Evolutionary conservation across 1,140 invertebrate genomes (phyloP).

Genomic region (Leptinotarsa undecemlineata): DNA sequence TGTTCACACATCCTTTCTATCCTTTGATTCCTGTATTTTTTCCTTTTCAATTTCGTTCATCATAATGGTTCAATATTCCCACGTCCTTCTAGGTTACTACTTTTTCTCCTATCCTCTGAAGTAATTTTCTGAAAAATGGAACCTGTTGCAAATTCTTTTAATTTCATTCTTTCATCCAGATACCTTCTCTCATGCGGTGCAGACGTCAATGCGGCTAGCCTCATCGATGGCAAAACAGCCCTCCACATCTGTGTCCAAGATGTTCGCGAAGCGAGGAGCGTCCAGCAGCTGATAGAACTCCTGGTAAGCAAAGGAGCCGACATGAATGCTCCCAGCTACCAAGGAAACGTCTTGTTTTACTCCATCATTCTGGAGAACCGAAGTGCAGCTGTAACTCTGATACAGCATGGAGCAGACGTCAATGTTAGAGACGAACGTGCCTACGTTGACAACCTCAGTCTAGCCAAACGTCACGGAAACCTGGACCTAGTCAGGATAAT

Average conservation of each 20-base stretch:
- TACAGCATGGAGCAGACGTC: slow-evolving; percentile 52
- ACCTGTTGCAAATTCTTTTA: too few relatives aligned
- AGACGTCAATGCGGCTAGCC: slow-evolving; percentile 57
- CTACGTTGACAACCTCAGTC: slow-evolving; percentile 54
- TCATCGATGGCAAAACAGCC: slow-evolving; percentile 54
- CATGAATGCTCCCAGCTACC: slow-evolving; percentile 57
- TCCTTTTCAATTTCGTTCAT: too few relatives aligned
- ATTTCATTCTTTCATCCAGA: too few relatives aligned
- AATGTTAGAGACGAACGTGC: slow-evolving; percentile 49
- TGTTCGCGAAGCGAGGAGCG: slow-evolving; percentile 48
- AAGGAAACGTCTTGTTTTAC: slow-evolving; percentile 53
- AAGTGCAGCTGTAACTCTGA: slow-evolving; percentile 41
- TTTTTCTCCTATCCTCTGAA: too few relatives aligned
- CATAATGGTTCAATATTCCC: too few relatives aligned
- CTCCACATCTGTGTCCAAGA: slow-evolving; percentile 60
- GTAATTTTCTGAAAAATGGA: too few relatives aligned
- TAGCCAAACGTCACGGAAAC: slow-evolving; percentile 55
- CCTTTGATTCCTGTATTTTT: too few relatives aligned
- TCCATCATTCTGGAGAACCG: slow-evolving; percentile 48
- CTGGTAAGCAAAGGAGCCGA: slow-evolving; percentile 56
- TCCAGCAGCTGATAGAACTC: slow-evolving; percentile 56
- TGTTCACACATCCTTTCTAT: too few relatives aligned
- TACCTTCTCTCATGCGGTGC: slow-evolving; percentile 54
- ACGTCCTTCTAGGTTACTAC: too few relatives aligned
- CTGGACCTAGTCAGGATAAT: slow-evolving; percentile 45